A percentile compares a stretch with the other conserved stretches of the same genome.
Evolutionary conservation across 37 sponge, comb jelly and placozoan species (phyloP).

Genomic region (Agelas oroides): DNA sequence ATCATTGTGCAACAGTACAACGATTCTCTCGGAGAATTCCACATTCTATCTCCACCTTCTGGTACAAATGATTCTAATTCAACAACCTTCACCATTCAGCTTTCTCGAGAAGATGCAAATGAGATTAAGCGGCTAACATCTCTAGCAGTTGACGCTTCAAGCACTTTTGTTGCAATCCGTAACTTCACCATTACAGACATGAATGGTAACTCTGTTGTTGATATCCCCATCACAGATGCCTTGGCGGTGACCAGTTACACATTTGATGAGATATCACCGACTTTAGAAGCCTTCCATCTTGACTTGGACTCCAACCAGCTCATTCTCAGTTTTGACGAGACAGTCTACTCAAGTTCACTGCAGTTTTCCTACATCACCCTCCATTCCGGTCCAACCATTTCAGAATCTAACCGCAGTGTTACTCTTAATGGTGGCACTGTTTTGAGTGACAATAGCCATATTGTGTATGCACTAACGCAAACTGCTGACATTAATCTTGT

Average conservation of each 20-base stretch:
- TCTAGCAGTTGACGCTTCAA: constrained; percentile 51
- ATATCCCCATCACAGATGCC: constrained; percentile 45
- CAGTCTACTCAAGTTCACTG: constrained; percentile 59
- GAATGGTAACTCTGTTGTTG: constrained; percentile 68
- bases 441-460: constrained; percentile 62
- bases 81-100: constrained; percentile 44
- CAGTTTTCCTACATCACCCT: constrained; percentile 30
- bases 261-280: constrained; percentile 61
- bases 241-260: constrained; percentile 54
- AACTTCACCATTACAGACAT: constrained; percentile 82
- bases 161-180: constrained; percentile 55
- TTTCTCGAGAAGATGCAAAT: constrained; percentile 74
- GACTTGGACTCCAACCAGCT: constrained; percentile 75
- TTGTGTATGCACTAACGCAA: constrained; percentile 46
- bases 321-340: constrained; percentile 86
- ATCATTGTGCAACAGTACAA: constrained; percentile 70
- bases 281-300: constrained; percentile 59
- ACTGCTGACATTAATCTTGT: constrained; percentile 70
- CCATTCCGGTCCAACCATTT: constrained; percentile 41
- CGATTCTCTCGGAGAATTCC: constrained; percentile 51
- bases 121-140: constrained; percentile 78
- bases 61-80: constrained; percentile 45
- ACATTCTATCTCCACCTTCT: constrained; percentile 44
- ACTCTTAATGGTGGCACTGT: constrained; percentile 47
- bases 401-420: not conserved